Conservation (phyloP, 2,888 invertebrate species). For the Amaurobius ferox region DNA sequence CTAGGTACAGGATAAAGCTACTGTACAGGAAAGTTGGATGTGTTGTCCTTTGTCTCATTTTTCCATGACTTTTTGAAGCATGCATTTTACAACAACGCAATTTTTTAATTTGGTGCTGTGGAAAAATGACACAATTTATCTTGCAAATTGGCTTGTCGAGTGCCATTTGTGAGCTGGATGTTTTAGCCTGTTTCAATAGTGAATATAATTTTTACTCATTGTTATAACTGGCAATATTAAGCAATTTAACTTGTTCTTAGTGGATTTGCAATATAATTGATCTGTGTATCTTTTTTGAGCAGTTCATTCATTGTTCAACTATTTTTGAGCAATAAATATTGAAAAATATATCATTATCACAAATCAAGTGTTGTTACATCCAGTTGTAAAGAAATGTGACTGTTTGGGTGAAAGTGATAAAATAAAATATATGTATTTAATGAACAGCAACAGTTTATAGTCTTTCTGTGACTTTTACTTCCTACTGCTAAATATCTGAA, state of each 20-base stretch:
- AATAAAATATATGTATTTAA: slow-evolving; percentile 71
- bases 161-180: slow-evolving; percentile 59
- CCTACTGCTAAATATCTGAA: too few relatives aligned
- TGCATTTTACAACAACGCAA: slow-evolving; percentile 63
- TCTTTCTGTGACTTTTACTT: too few relatives aligned
- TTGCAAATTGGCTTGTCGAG: slow-evolving; percentile 15
- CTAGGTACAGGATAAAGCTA: slow-evolving; percentile 1
- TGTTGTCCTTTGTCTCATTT: slow-evolving; percentile 32
- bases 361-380: slow-evolving; percentile 63
- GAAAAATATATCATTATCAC: slow-evolving; percentile 66
- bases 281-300: slow-evolving; percentile 60
- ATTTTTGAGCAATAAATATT: slow-evolving; percentile 69
- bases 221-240: slow-evolving; percentile 20
- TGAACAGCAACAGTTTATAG: too few relatives aligned
- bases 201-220: slow-evolving; percentile 38
- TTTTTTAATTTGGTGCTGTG: slow-evolving; percentile 39
- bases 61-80: slow-evolving; percentile 46
- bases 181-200: slow-evolving; percentile 45
- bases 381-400: slow-evolving; percentile 56
- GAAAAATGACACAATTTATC: slow-evolving; percentile 18
- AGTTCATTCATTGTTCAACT: slow-evolving; percentile 56
- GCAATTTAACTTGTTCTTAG: slow-evolving; percentile 26
- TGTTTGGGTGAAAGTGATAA: slow-evolving; percentile 64
- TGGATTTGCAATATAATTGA: slow-evolving; percentile 48
- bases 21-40: slow-evolving; percentile 51